Evolutionary conservation across 2,113 vertebrate species (phyloP), one percentile per base, ranked within the genome.

Genomic region (Sylvia atricapilla): DNA sequence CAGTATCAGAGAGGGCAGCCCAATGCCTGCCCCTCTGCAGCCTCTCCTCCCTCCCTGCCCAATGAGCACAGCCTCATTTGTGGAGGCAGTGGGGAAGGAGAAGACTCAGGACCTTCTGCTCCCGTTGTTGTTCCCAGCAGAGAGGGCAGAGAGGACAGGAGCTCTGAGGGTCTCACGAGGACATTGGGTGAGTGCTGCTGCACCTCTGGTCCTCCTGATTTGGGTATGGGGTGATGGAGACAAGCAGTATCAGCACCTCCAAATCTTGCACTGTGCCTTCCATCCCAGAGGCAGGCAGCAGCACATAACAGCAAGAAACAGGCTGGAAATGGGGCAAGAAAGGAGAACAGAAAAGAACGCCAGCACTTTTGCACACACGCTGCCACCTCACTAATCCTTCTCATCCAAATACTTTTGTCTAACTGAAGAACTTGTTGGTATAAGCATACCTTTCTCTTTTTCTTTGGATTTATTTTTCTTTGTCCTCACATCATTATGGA

Each of bases 11-110:
- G 47, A 30, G 62, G 55, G 17, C 62, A 86, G 53, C 11, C 28
- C 47, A 50, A 1, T 0, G 2, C 31, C 77, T 11, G 6, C 20
- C 11, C 3, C 0, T 15, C 24, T 58, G 46, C 53, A 74, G n/a
- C 46, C 82, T 16, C 43, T 39, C 28, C 24, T 60, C 37, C 60
- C 28, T 53, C 28, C 79, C 79, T 82, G 37, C 50, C 50, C 43
- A 19, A 1, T 1, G n/a, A 49, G 24, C 69, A 56, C 27, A 69
- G 25, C 19, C 66, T 69, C 35, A 3, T 37, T 37, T 58, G 8
- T 13, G 11, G 33, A 10, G 52, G 11, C 13, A 20, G 10, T 12
- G 66, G 24, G 46, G 46, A 53, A 73, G 64, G 14, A 70, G 60
- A 39, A 59, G 58, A 10, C 21, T 37, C 49, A 49, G 72, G 33